Evolutionary conservation across 2,113 vertebrate genomes (phyloP).

Genomic region (Istiophorus platypterus): DNA sequence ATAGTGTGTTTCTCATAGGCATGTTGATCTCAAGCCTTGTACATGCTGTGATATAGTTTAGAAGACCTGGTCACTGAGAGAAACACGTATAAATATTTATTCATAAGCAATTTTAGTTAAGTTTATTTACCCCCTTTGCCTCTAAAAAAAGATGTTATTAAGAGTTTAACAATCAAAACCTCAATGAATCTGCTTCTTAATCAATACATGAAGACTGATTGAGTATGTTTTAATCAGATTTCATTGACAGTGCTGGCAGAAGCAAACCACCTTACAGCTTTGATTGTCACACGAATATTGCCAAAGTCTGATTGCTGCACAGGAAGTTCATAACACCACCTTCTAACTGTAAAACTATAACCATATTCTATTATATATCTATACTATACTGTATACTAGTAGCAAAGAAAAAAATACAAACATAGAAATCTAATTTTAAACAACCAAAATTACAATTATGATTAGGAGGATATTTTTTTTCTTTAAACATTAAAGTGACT

Average conservation of each 20-base stretch:
- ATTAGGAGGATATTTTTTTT: neutral
- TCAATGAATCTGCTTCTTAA: neutral
- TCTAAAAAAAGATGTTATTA: neutral
- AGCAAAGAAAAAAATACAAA: neutral
- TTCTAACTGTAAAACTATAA: neutral
- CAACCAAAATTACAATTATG: too few species aligned
- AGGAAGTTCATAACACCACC: neutral
- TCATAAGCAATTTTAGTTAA: neutral
- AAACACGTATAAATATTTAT: neutral
- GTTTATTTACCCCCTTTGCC: neutral
- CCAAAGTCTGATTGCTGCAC: neutral
- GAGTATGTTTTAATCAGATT: slow-evolving; percentile 14
- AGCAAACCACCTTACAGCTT: slow-evolving; percentile 1
- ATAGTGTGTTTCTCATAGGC: neutral
- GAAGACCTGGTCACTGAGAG: neutral
- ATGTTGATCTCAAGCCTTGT: neutral
- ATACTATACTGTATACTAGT: too few species aligned
- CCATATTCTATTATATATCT: too few species aligned
- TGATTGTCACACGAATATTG: neutral
- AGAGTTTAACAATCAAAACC: neutral
- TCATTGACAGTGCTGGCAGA: slow-evolving; percentile 2
- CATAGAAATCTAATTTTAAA: neutral
- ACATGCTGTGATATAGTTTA: neutral
- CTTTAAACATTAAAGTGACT: too few species aligned
- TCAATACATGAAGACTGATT: too few species aligned